These are phyloP conservation scores for Dryas iulia DNA, from an alignment of 1,140 invertebrate genomes.

Conservation along the genomic window DNA sequence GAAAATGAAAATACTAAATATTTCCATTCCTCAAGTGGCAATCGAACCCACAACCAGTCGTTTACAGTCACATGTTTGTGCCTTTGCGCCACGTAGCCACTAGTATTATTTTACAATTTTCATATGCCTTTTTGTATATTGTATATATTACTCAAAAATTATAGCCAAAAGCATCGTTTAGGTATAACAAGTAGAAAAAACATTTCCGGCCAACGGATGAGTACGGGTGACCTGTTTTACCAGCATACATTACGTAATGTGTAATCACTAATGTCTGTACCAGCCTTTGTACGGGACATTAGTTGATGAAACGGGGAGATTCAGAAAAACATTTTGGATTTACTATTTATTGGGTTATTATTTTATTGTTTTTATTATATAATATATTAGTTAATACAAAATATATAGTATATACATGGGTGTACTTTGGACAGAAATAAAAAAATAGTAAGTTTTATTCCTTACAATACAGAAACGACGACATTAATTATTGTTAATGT, in stretches of 20 bases:
- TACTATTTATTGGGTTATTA: background rate
- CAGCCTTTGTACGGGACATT: conserved; percentile 24
- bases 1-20: no score
- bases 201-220: conserved; percentile 24
- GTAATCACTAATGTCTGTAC: conserved; percentile 28
- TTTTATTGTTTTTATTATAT: background rate
- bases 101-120: background rate
- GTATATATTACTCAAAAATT: background rate
- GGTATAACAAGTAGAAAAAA: conserved; percentile 7
- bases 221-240: conserved; percentile 32
- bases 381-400: no score
- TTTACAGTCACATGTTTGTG: no score
- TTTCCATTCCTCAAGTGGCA: no score
- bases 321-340: background rate
- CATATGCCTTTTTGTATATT: background rate
- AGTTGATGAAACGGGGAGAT: conserved; percentile 24
- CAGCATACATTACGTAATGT: conserved; percentile 29
- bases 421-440: no score
- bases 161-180: background rate
- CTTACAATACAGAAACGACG: no score
- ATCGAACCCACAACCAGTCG: no score
- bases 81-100: no score
- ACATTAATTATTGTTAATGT: no score
- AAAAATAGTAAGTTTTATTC: no score
- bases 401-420: no score